Conservation (phyloP, 2,113 vertebrate genomes). For the Hypomesus transpacificus region DNA sequence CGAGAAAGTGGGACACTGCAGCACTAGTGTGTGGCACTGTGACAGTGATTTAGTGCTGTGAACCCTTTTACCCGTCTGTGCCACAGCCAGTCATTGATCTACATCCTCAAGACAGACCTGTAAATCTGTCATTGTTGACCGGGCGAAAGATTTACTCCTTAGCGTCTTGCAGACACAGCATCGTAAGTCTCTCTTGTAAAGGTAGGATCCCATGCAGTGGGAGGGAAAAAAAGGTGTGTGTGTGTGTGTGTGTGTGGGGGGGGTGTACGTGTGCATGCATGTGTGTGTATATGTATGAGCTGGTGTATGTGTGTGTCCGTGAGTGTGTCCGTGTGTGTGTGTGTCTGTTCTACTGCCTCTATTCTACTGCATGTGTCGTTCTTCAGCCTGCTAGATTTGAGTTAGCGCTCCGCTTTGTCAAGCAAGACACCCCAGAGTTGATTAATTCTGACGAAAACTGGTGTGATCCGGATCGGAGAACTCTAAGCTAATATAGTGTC, state of each 20-base stretch:
- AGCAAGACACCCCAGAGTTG: too few species aligned
- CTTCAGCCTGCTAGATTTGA: too few species aligned
- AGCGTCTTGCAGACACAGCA: slow-evolving; percentile 19
- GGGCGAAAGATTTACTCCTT: slow-evolving; percentile 53
- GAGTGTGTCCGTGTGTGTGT: too few species aligned
- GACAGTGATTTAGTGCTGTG: slow-evolving; percentile 40
- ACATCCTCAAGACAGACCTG: slow-evolving; percentile 41
- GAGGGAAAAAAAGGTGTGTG: neutral
- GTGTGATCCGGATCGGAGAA: neutral
- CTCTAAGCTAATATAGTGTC: slow-evolving; percentile 4
- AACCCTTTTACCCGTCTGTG: slow-evolving; percentile 38
- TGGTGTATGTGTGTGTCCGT: neutral
- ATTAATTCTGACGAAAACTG: slow-evolving; percentile 3
- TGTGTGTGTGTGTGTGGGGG: neutral
- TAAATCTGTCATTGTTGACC: slow-evolving; percentile 58
- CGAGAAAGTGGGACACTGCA: neutral
- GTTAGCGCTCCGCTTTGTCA: neutral
- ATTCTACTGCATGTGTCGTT: too few species aligned
- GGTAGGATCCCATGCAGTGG: neutral
- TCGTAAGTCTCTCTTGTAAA: neutral
- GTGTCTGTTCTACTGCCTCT: too few species aligned
- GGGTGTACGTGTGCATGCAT: neutral
- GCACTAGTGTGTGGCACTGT: slow-evolving; percentile 30
- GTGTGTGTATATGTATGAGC: too few species aligned
- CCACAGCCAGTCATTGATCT: slow-evolving; percentile 51